Evolutionary conservation across 2,797 vertebrate genomes (phyloP), one percentile per base, ranked within the genome.

Genomic region (Spondyliosoma cantharus): DNA sequence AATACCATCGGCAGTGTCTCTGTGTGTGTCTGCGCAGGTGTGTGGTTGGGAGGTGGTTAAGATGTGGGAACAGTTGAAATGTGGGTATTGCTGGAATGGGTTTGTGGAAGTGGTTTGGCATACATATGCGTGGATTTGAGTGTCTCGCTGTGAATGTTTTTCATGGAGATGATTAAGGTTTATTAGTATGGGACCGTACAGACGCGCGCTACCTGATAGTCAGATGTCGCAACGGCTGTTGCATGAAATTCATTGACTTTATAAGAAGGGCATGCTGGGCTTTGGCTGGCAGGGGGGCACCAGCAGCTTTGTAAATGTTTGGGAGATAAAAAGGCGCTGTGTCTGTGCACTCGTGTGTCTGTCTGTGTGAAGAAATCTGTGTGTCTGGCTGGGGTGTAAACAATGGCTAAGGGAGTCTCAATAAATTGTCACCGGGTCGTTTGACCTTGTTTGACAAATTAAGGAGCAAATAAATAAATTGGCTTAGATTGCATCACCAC

Each of bases 391-490:
- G 46, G 53, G 74, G 67, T 71, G 74, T 89, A 84, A 90, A 89
- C 86, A 88, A 75, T 60, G 72, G 82, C 71, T 72, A 85, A 86
- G 79, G 71, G 82, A 86, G 75, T 78, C 86, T 87, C 22, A 56
- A 70, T 87, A 69, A 90, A 87, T 84, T 79, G 87, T 72, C 81
- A 76, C 29, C 58, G n/a, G 71, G 70, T 76, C 53, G 42, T 86
- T 88, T 91, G 89, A 91, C 90, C 89, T 90, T 90, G 85, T 90
- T 88, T 91, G 90, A 90, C 87, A 88, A 90, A 90, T 90, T 90
- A 90, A 89, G 76, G 59, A 76, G 84, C 64, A 84, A 88, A 87
- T 89, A 90, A 85, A 89, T 90, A 89, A 90, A 86, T 89, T 72
- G 43, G 83, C 65, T 87, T 80, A 74, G 70, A 84, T 86, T 85